Base-by-base conservation (phyloP, 1,140 invertebrate species). In the Neodiprion virginianus region DNA sequence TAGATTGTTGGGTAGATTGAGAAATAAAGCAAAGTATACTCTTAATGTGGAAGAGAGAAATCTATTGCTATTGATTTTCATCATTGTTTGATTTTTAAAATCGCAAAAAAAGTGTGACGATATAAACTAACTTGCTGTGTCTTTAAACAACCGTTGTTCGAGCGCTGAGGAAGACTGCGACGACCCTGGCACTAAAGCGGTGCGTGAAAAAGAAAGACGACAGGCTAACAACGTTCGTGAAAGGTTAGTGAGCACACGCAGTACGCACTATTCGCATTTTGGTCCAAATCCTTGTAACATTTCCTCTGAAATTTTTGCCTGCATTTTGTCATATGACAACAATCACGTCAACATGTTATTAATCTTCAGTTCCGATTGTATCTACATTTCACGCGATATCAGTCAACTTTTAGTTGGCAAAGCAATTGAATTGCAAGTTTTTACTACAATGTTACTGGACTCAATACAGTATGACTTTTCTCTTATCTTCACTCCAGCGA, bases 171-270 rank as follows among this genome's bases (percentile, higher is more conserved):
- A 94, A 88, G 92, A 92, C 65, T 92, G 92, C 76, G 94, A 95
- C 80, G 95, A 96, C 88, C 96, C 96, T 12, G 94, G 94, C 88
- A 93, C 94, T 77, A 99, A 99, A 92, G 94, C 95, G 75, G 95
- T 97, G 88, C 93, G 97, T 82, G 98, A 99, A 90, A 96, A 96
- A 91, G 96, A 99, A 90, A 92, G 98, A 81, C 92, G 98, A 79
- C 96, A 98, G 89, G 97, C 98, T 79, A 99, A 99, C 92, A 99
- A 99, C 92, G 97, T 98, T 82, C 91, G 98, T 83, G 98, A 99
- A 93, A 95, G 97, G 97, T 98, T 91, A 90, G 92, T 91, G 89
- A 89, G 85, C 86, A 87, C 86, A 86, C 85, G 85, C 86, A 87
- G 82, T 86, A 87, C 79, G 84, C 84, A 82, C 80, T 81, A 75